Evolutionary conservation across 2,797 vertebrate species (phyloP).

Genomic region (Acanthornis magna): DNA sequence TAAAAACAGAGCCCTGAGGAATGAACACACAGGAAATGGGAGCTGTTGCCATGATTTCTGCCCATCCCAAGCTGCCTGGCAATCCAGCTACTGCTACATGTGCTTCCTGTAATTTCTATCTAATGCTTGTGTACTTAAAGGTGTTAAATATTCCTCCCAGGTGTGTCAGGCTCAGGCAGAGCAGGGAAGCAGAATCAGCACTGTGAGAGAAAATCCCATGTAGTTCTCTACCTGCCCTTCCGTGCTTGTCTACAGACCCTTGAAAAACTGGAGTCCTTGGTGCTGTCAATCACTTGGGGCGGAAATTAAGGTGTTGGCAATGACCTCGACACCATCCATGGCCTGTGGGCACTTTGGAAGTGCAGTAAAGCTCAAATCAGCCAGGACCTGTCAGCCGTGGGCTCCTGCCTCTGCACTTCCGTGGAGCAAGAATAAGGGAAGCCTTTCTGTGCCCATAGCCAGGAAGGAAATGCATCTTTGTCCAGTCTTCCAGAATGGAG

Average conservation of each 20-base stretch:
- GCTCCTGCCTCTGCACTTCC: not conserved
- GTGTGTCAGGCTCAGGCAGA: not conserved
- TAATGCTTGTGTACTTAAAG: not conserved
- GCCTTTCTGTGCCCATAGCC: not conserved
- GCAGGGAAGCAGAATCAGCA: not conserved
- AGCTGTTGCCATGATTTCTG: not conserved
- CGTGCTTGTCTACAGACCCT: not conserved
- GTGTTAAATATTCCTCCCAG: not conserved
- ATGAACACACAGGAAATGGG: not conserved
- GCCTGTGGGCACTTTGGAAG: not conserved
- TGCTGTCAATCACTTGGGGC: not conserved
- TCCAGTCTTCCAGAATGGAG: no score
- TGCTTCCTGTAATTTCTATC: not conserved
- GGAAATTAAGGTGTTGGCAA: not conserved
- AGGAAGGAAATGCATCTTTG: not conserved
- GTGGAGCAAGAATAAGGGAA: not conserved
- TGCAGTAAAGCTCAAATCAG: not conserved
- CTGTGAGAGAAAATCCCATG: not conserved
- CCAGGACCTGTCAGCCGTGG: not conserved
- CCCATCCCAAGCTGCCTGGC: not conserved
- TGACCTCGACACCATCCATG: fast-evolving
- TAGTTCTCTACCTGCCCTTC: not conserved
- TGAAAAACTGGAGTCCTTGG: not conserved
- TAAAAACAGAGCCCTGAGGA: not conserved
- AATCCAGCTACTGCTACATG: not conserved